A percentile compares a stretch with the other conserved stretches of the same genome.
These are phyloP conservation scores for Peromyscus californicus DNA, from an alignment of 2,113 vertebrate species.

Conservation along the genomic window DNA sequence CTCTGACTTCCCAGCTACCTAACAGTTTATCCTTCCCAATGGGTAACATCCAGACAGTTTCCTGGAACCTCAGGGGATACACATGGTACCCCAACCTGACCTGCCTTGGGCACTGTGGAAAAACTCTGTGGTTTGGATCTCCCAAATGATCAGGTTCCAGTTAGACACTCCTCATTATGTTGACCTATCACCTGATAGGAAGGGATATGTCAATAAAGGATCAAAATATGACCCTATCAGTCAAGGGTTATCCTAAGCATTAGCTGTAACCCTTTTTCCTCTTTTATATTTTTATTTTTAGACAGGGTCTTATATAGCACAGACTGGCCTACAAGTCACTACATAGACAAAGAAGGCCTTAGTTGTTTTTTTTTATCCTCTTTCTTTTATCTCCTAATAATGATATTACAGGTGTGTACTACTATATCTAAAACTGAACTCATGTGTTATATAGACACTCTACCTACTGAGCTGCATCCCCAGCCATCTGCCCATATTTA, in stretches of 20 bases:
- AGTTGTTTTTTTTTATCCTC: neutral
- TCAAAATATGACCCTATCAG: neutral
- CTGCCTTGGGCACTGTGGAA: neutral
- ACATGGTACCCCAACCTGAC: neutral
- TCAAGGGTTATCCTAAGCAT: neutral
- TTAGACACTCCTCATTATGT: neutral
- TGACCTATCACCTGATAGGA: neutral
- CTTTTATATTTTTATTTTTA: neutral
- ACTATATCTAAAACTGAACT: too few species aligned
- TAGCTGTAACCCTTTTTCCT: fast-evolving
- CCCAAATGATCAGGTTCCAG: neutral
- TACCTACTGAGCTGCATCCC: neutral
- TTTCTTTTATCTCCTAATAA: neutral
- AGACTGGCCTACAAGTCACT: neutral
- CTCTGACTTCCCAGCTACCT: neutral
- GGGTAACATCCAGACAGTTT: neutral
- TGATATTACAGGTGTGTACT: neutral
- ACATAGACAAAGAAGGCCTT: neutral
- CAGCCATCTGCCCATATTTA: neutral
- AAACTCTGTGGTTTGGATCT: neutral
- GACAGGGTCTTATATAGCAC: neutral
- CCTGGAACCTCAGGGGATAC: neutral
- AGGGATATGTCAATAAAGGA: fast-evolving
- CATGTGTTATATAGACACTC: neutral
- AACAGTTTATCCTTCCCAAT: neutral